Conservation (phyloP, 2,888 invertebrate species). For the Alentia gelatinosa region DNA sequence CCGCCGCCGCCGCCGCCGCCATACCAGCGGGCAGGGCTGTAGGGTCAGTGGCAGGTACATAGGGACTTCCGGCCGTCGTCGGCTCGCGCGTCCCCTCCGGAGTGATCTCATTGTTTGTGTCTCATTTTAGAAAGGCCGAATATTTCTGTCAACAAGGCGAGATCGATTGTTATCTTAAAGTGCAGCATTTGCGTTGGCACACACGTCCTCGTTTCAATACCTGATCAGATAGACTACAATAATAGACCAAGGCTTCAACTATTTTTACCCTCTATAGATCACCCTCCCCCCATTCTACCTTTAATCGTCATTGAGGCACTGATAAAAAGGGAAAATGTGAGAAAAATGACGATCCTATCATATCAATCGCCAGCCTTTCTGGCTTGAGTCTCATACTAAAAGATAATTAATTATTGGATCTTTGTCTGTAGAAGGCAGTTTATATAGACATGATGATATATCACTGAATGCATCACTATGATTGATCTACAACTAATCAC, state of each 20-base stretch:
- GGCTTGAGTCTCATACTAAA: too few species aligned
- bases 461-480: too few species aligned
- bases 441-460: too few species aligned
- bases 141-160: neutral
- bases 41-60: neutral
- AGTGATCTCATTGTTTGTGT: conserved; percentile 7
- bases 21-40: neutral
- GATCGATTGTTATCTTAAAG: neutral
- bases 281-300: too few species aligned
- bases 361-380: too few species aligned
- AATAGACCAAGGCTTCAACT: neutral
- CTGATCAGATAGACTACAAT: neutral
- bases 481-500: too few species aligned
- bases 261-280: neutral
- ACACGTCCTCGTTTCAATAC: neutral
- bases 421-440: too few species aligned
- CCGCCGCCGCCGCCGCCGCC: neutral
- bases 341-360: too few species aligned
- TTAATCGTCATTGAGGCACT: too few species aligned
- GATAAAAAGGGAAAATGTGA: too few species aligned
- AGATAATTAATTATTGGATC: too few species aligned
- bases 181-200: conserved; percentile 1
- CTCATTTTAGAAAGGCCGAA: neutral
- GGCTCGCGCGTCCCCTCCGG: neutral
- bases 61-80: neutral